Evolutionary conservation across 2,797 vertebrate genomes (phyloP).

Genomic region (Danio aesculapii): DNA sequence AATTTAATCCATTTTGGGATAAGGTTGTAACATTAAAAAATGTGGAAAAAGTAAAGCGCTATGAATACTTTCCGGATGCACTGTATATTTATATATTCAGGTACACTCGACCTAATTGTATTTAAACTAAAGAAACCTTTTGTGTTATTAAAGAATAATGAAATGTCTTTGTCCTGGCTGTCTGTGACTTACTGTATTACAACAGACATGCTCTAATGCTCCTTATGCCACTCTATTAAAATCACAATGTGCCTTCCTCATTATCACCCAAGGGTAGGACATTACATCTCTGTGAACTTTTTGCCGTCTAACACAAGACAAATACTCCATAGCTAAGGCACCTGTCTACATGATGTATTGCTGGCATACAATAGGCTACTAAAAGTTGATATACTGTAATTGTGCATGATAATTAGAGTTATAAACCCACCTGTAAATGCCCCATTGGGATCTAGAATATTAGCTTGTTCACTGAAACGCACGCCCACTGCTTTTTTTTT

Average conservation of each 20-base stretch:
- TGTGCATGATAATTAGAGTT: constrained; percentile 83
- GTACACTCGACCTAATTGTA: constrained; percentile 4
- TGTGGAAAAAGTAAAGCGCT: too few relatives aligned
- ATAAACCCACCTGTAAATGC: constrained; percentile 83
- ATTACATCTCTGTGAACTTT: constrained; percentile 61
- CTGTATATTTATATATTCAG: constrained; percentile 32
- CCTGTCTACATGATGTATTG: constrained; percentile 75
- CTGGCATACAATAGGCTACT: constrained; percentile 76
- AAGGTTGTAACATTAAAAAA: too few relatives aligned
- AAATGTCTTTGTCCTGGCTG: constrained; percentile 53
- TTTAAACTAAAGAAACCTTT: constrained; percentile 40
- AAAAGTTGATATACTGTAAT: constrained; percentile 84
- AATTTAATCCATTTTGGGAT: too few relatives aligned
- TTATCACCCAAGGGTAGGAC: constrained; percentile 60
- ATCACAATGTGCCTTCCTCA: constrained; percentile 56
- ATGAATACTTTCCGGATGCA: too few relatives aligned
- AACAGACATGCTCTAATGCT: constrained; percentile 55
- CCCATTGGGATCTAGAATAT: constrained; percentile 80
- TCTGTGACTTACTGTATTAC: constrained; percentile 55
- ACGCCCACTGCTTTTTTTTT: constrained; percentile 78
- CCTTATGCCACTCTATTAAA: constrained; percentile 60
- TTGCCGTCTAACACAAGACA: constrained; percentile 65
- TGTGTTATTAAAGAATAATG: constrained; percentile 41
- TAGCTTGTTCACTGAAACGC: constrained; percentile 81
- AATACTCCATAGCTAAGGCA: constrained; percentile 68